Percentiles rank a stretch among this genome's conserved stretches.
Evolutionary conservation across 2,888 invertebrate species (phyloP).

Genomic region (Notocelia uddmanniana): DNA sequence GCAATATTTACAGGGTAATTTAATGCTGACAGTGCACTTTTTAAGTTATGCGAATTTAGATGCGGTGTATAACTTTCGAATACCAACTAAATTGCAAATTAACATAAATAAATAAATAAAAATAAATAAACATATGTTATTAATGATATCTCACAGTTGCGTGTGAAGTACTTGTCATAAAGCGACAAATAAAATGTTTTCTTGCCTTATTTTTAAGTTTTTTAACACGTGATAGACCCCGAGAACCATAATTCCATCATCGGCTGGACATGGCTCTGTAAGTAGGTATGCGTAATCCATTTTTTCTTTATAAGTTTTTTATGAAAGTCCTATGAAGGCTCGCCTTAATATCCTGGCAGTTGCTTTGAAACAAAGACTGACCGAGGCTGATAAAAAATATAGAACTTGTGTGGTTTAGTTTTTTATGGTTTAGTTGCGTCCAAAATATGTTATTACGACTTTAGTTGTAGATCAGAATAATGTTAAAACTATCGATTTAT

Average conservation of each 20-base stretch:
- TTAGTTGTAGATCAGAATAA: too few relatives aligned
- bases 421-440: too few relatives aligned
- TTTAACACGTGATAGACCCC: background rate
- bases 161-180: background rate
- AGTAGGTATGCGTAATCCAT: background rate
- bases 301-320: background rate
- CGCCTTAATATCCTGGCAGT: background rate
- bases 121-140: too few relatives aligned
- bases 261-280: too few relatives aligned
- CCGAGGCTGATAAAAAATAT: background rate
- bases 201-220: background rate
- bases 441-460: too few relatives aligned
- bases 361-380: background rate
- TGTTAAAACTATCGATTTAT: too few relatives aligned
- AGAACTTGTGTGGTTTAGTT: background rate
- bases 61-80: background rate
- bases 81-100: background rate
- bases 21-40: too few relatives aligned
- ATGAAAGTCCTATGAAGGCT: background rate
- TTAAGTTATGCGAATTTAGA: too few relatives aligned
- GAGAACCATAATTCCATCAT: background rate
- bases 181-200: background rate
- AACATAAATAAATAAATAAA: too few relatives aligned
- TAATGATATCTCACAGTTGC: too few relatives aligned
- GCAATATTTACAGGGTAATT: background rate